A percentile compares a stretch with the other conserved stretches of the same genome.
Conservation (phyloP, 2,113 vertebrate species). For the Ivindomyrus marchei region DNA sequence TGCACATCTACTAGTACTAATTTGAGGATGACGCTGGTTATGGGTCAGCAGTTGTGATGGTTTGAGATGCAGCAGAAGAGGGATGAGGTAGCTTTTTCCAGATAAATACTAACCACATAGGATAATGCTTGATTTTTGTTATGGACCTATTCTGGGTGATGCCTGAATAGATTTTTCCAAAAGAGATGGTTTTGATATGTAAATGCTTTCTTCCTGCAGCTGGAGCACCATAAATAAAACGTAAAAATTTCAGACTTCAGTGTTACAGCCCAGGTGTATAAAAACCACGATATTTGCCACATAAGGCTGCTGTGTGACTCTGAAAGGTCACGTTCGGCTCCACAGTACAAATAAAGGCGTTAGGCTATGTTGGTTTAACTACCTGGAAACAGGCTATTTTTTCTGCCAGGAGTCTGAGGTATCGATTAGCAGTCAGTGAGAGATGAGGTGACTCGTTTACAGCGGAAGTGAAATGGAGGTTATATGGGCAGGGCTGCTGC, state of each 20-base stretch:
- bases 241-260: background rate
- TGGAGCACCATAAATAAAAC: background rate
- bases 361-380: background rate
- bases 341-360: background rate
- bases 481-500: background rate
- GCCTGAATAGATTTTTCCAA: background rate
- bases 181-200: background rate
- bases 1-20: background rate
- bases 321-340: background rate
- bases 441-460: background rate
- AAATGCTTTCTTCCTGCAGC: background rate
- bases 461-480: background rate
- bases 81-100: background rate
- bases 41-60: background rate
- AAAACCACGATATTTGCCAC: background rate
- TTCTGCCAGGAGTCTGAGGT: constrained; percentile 1
- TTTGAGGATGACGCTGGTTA: background rate
- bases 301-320: background rate
- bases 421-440: constrained; percentile 4
- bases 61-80: background rate
- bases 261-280: background rate
- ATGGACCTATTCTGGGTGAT: background rate
- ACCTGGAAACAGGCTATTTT: background rate
- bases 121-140: background rate
- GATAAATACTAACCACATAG: background rate